Evolutionary conservation across 2,888 invertebrate genomes (phyloP).

Genomic region (Aporophyla lueneburgensis): DNA sequence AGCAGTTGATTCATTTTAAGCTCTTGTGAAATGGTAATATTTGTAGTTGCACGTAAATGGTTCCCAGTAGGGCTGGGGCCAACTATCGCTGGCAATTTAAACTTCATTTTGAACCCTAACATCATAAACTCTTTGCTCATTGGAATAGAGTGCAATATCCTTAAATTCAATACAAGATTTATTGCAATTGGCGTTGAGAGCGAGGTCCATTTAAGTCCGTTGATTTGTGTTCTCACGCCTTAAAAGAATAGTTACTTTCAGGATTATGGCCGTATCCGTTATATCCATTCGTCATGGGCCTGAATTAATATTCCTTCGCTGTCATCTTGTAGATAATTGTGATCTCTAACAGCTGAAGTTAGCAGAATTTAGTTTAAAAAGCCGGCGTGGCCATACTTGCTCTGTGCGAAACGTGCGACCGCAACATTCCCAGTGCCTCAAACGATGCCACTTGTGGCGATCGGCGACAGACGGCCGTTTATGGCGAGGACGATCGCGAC

Average conservation of each 20-base stretch:
- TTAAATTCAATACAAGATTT: constrained; percentile 39
- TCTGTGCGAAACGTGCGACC: constrained; percentile 84
- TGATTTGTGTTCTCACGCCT: constrained; percentile 59
- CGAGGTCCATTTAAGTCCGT: constrained; percentile 46
- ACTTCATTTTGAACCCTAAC: constrained; percentile 9
- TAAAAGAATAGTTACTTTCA: constrained; percentile 51
- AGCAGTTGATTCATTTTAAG: constrained; percentile 1
- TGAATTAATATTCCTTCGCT: constrained; percentile 52
- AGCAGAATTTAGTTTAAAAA: constrained; percentile 75
- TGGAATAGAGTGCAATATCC: constrained; percentile 42
- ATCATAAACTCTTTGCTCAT: constrained; percentile 31
- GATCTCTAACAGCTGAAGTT: constrained; percentile 74
- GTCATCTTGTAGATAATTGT: constrained; percentile 69
- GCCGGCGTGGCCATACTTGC: constrained; percentile 78
- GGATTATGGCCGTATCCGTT: constrained; percentile 44
- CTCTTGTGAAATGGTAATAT: constrained; percentile 40
- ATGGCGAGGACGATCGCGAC: constrained; percentile 86
- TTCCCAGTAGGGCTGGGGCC: constrained; percentile 29
- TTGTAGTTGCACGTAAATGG: constrained; percentile 46
- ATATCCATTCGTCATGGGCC: constrained; percentile 32
- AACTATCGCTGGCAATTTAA: constrained; percentile 18
- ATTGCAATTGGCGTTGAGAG: constrained; percentile 51
- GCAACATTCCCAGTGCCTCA: constrained; percentile 81
- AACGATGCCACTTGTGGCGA: constrained; percentile 79
- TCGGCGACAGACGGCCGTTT: constrained; percentile 82